Evolutionary conservation across 2,797 vertebrate genomes (phyloP), one percentile per base, ranked within the genome.

Genomic region (Chrysocyon brachyurus): DNA sequence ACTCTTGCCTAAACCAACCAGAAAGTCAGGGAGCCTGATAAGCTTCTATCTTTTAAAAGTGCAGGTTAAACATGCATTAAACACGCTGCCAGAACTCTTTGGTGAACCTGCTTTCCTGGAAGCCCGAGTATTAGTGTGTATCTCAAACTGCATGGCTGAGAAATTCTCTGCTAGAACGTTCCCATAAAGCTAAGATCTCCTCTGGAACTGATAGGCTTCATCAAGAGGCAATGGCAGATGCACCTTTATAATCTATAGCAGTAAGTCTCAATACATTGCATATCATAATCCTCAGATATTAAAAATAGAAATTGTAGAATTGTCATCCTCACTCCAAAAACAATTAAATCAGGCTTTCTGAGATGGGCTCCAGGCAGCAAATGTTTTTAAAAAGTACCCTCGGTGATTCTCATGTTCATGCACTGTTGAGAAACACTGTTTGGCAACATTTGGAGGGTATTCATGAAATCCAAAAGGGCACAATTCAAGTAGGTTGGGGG

Each of bases 21-120:
- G 40, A 92, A 83, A 87, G 70, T 77, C 16, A 72, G 15, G 28
- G 79, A 8, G 8, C 16, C 31, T 85, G 12, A 46, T 72, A 31
- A 77, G 6, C 12, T 54, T 97, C 59, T 57, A 52, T 64, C 21
- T 88, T 89, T 26, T 88, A 64, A 81, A 93, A 94, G 1, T 83
- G 31, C 1, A 68, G 52, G 22, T 83, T 91, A 72, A 88, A 95
- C 91, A 40, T 59, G 1, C 78, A 72, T 83, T 57, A 81, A 7
- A n/a, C 3, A 78, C 59, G 21, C 9, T 78, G 19, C 17, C 63
- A 73, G 63, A 92, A 40, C 75, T 90, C 73, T 33, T 73, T 90
- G 56, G 26, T 82, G 52, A 90, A 87, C 14, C 31, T 92, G 33
- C 19, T 85, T 82, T 92, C 36, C n/a, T 52, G 33, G 59, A 87